Evolutionary conservation across 1,140 invertebrate genomes (phyloP), one percentile per base, ranked within the genome.

Genomic region (Hypsibius dujardini): DNA sequence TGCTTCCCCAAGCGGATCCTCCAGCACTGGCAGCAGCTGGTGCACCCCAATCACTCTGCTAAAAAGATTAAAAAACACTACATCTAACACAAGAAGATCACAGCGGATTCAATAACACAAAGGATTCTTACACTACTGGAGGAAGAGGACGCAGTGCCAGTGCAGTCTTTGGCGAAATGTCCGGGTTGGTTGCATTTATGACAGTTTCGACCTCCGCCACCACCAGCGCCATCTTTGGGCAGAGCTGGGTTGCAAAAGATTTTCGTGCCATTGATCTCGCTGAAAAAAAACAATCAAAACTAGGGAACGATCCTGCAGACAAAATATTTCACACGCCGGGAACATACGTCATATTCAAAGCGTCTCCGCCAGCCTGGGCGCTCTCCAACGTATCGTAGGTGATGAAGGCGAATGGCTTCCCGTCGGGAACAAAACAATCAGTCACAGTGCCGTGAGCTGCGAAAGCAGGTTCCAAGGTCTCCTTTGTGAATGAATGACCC

Each of bases 201-300:
- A 42, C 62, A 67, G 62, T 67, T 67, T 12, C 12, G 42, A 15
- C 62, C 62, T 12, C 62, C 62, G 7, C 62, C 42, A 12, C 12
- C 62, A 45, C 62, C 62, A 42, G 12, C 62, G 42, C 62, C 62
- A n/a, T n/a, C 50, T 56, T 56, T 56, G n/a, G 50, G 50, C 50
- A 56, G 50, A 7, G 50, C 50, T 56, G 7, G 50, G 7, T 56
- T 56, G 7, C 50, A 12, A 7, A 56, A 56, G n/a, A 56, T 12
- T 56, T 56, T 56, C 50, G n/a, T 56, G n/a, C 50, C 7, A 28
- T 28, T 28, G 28, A 28, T 28, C 28, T 28, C 28, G 28, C n/a
- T n/a, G n/a, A n/a, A 56, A 56, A 56, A 56, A n/a, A n/a, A 7
- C 7, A 56, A 56, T 7, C 7, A n/a, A 56, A 7, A 7, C n/a